Conservation (phyloP, 2,888 invertebrate species). For the Crocallis elinguaria region DNA sequence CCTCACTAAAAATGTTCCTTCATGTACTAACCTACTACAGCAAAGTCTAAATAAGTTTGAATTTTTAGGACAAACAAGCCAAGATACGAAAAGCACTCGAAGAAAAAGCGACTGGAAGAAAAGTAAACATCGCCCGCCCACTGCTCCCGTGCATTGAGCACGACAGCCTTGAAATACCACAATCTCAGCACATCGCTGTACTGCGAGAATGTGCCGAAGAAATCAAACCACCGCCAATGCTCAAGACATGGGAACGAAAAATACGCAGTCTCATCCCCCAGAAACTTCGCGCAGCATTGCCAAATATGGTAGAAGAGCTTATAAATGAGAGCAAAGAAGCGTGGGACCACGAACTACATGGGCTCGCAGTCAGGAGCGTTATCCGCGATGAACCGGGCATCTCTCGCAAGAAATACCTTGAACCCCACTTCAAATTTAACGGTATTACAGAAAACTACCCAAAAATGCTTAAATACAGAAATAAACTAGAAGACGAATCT, state of each 20-base stretch:
- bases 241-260: conserved; percentile 84
- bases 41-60: background rate
- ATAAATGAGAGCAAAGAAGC: conserved; percentile 84
- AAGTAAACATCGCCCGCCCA: conserved; percentile 65
- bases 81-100: conserved; percentile 71
- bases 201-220: conserved; percentile 84
- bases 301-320: conserved; percentile 78
- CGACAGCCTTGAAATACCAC: conserved; percentile 76
- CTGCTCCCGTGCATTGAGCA: conserved; percentile 63
- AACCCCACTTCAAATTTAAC: conserved; percentile 84
- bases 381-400: conserved; percentile 85
- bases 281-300: conserved; percentile 83
- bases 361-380: conserved; percentile 86
- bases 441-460: conserved; percentile 86
- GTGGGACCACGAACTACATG: conserved; percentile 86
- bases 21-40: too few species aligned
- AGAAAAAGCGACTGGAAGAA: conserved; percentile 68
- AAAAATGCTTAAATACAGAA: conserved; percentile 83
- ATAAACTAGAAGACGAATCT: conserved; percentile 82
- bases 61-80: conserved; percentile 72
- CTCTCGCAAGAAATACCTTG: conserved; percentile 71
- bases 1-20: background rate
- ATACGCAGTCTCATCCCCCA: conserved; percentile 84
- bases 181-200: conserved; percentile 80
- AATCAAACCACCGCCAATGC: conserved; percentile 86